A percentile compares a stretch with the other conserved stretches of the same genome.
phyloP scores from a whole-genome alignment of 2,888 invertebrate genomes.

The Philhelius pedissequus region DNA sequence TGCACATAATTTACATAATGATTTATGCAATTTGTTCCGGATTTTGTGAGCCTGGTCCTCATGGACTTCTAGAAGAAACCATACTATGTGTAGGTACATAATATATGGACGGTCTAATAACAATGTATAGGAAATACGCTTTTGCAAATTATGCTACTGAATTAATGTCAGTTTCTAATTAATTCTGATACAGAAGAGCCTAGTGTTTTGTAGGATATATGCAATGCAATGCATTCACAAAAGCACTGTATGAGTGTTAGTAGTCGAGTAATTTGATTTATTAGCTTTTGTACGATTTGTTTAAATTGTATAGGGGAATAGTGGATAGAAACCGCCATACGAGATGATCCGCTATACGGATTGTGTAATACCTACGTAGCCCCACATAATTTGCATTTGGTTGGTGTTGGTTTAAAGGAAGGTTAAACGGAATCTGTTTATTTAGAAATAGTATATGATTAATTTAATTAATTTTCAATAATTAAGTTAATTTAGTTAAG shows the following conservation, averaged over 20 bases:
- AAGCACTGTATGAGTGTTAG: background rate
- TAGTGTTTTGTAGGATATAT: background rate
- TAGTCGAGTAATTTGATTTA: background rate
- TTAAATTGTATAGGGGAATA: background rate
- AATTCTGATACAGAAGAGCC: background rate
- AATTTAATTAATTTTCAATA: background rate
- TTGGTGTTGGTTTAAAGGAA: background rate
- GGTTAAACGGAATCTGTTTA: background rate
- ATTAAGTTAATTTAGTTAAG: background rate
- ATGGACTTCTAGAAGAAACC: background rate
- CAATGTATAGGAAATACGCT: slow-evolving; percentile 34
- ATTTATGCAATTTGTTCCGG: slow-evolving; percentile 56
- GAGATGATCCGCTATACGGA: too few relatives aligned
- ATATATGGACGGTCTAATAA: background rate
- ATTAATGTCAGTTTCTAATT: slow-evolving; percentile 59
- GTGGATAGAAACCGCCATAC: background rate
- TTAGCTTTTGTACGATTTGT: background rate
- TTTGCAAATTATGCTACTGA: slow-evolving; percentile 61
- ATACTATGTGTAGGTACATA: too few relatives aligned
- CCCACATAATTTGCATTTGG: background rate
- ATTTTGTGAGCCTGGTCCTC: background rate
- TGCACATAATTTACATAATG: slow-evolving; percentile 54
- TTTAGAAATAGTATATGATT: background rate
- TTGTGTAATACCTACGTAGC: background rate
- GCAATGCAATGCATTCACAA: background rate